These are phyloP conservation scores for Whitmania pigra DNA, from an alignment of 1,140 invertebrate genomes.

Conservation along the genomic window DNA sequence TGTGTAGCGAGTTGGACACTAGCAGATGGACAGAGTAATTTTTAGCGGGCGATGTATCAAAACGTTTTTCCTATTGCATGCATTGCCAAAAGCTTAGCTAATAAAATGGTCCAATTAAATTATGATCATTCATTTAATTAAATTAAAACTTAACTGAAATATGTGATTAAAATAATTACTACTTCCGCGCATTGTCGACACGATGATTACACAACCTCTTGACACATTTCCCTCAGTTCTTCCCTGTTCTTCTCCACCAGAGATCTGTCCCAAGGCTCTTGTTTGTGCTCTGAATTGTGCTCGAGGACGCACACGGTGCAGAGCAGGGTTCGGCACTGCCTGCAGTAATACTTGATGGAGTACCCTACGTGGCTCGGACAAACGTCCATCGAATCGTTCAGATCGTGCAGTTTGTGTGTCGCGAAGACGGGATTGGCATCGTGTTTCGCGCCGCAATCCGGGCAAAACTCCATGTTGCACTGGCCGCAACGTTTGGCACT, in stretches of 20 bases:
- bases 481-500: conserved; percentile 18
- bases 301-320: conserved; percentile 24
- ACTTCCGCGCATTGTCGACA: too few species aligned
- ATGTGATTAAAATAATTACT: too few species aligned
- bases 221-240: conserved; percentile 10
- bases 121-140: too few species aligned
- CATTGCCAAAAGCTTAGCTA: not conserved
- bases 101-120: too few species aligned
- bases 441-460: conserved; percentile 19
- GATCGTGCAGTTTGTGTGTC: conserved; percentile 15
- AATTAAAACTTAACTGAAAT: too few species aligned
- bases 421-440: conserved; percentile 21
- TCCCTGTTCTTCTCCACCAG: conserved; percentile 19
- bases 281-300: conserved; percentile 18
- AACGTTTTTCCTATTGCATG: too few species aligned
- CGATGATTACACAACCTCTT: too few species aligned
- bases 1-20: too few species aligned
- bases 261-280: conserved; percentile 19
- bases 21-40: not conserved
- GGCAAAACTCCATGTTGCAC: conserved; percentile 24
- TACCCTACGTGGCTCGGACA: conserved; percentile 21
- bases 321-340: conserved; percentile 16
- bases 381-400: conserved; percentile 11
- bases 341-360: conserved; percentile 23
- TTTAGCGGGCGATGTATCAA: too few species aligned